phyloP scores from a whole-genome alignment of 2,797 vertebrate species.

The Anguilla marmorata region DNA sequence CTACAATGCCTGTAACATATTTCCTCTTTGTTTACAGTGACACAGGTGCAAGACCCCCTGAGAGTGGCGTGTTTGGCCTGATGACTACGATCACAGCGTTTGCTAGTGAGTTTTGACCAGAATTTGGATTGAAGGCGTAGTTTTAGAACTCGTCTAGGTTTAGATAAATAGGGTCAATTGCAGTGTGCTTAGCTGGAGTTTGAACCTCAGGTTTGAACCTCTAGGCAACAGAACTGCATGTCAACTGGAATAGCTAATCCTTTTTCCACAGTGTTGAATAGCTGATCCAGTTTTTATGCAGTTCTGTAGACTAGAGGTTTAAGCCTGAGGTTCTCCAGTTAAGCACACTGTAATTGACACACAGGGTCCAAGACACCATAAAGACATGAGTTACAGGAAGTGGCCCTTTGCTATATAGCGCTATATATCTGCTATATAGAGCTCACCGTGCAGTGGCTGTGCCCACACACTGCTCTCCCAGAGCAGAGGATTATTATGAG shows the following conservation, averaged over 20 bases:
- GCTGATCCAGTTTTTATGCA: too few species aligned
- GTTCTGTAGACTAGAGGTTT: too few species aligned
- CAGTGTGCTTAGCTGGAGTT: too few species aligned
- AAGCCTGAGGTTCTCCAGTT: too few species aligned
- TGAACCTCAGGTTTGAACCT: too few species aligned
- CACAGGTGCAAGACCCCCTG: conserved; percentile 83
- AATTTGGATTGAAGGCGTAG: not conserved
- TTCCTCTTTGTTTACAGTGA: conserved; percentile 72
- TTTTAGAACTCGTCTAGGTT: too few species aligned
- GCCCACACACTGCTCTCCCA: not conserved
- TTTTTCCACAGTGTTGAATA: too few species aligned
- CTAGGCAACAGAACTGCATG: too few species aligned
- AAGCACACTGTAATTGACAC: not conserved
- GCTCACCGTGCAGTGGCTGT: not conserved
- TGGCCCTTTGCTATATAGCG: not conserved
- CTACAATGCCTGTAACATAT: not conserved
- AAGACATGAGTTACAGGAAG: not conserved
- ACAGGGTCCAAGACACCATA: not conserved
- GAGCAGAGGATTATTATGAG: not conserved
- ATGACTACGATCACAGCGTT: conserved; percentile 89
- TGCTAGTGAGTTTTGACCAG: conserved; percentile 74
- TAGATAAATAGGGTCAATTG: too few species aligned
- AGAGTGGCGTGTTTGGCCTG: conserved; percentile 92
- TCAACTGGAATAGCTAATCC: too few species aligned
- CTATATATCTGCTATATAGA: not conserved